Conservation (phyloP, 92 coral and sea anemone species). For the Parazoanthus atlanticus region DNA sequence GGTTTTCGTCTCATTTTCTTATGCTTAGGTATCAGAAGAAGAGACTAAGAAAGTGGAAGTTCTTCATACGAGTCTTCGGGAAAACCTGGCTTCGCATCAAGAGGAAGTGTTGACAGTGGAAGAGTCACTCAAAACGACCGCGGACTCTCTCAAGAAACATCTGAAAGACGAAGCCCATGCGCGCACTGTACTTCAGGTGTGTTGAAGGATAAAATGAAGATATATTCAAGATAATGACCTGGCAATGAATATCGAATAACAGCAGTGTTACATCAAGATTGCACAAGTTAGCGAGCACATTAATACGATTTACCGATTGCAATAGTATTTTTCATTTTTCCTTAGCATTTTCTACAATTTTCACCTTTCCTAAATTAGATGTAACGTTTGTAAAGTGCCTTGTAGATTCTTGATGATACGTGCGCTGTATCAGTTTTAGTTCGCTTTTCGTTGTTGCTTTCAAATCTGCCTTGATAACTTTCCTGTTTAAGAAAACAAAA, state of each 20-base stretch:
- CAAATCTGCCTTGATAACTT: too few species aligned
- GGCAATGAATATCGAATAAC: too few species aligned
- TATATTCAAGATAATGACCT: not conserved
- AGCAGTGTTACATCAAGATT: too few species aligned
- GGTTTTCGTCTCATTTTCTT: not conserved
- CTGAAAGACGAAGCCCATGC: slow-evolving; percentile 93
- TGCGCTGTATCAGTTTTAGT: too few species aligned
- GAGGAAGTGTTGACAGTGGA: slow-evolving; percentile 82
- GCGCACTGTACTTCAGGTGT: slow-evolving; percentile 92
- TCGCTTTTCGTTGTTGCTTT: not conserved
- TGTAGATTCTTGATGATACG: too few species aligned
- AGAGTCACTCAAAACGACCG: slow-evolving; percentile 81
- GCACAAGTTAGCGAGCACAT: too few species aligned
- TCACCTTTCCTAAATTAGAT: not conserved
- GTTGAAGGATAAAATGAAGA: not conserved
- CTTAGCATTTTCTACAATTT: not conserved
- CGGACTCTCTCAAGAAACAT: slow-evolving; percentile 82
- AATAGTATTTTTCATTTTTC: not conserved
- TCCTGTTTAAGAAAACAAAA: too few species aligned
- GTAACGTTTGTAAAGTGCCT: too few species aligned
- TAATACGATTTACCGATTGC: not conserved
- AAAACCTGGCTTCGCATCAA: slow-evolving; percentile 53
- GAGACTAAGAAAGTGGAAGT: slow-evolving; percentile 84
- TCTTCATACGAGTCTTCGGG: slow-evolving; percentile 62
- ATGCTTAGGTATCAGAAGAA: slow-evolving; percentile 79